Conservation (phyloP, 2,797 vertebrate species). For the Netta rufina region DNA sequence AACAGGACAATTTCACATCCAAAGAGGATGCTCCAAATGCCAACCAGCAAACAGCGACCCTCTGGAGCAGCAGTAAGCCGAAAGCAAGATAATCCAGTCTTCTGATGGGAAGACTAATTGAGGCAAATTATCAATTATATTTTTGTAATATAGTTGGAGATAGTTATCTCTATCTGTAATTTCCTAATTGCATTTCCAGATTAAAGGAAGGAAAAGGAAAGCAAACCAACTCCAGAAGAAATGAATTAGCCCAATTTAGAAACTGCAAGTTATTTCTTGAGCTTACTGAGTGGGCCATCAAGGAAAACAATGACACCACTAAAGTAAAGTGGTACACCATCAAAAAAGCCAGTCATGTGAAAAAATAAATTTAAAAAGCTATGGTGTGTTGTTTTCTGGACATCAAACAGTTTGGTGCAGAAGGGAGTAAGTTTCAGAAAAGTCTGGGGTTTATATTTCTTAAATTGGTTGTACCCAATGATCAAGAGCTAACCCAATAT, state of each 20-base stretch:
- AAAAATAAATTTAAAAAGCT: background rate
- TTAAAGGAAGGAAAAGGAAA: background rate
- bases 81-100: background rate
- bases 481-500: background rate
- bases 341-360: background rate
- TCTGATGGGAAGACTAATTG: background rate
- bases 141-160: background rate
- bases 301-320: background rate
- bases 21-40: background rate
- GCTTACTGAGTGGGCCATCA: background rate
- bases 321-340: background rate
- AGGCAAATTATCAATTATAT: background rate
- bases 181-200: background rate
- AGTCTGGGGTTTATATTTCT: background rate
- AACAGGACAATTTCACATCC: background rate
- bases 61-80: background rate
- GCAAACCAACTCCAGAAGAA: background rate
- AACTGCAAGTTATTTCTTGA: background rate
- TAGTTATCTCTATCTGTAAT: background rate
- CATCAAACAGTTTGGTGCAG: background rate
- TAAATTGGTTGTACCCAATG: background rate
- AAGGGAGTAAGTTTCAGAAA: background rate
- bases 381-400: background rate
- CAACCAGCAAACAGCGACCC: background rate
- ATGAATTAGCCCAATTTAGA: background rate